These are phyloP conservation scores for Protosalanx chinensis DNA, from an alignment of 2,797 vertebrate genomes.

Conservation along the genomic window DNA sequence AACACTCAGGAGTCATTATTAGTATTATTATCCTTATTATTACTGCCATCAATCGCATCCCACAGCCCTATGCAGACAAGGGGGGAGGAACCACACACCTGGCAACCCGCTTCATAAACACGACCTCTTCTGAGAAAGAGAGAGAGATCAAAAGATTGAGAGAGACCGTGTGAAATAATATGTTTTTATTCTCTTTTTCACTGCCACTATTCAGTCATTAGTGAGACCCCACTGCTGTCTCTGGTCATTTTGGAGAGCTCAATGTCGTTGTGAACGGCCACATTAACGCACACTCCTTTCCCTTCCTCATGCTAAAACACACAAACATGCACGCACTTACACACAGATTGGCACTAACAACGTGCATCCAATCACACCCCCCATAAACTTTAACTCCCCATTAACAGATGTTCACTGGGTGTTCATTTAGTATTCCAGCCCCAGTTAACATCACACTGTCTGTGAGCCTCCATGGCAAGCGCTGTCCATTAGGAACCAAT, in stretches of 20 bases:
- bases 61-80: conserved; percentile 35
- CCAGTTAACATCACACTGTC: conserved; percentile 28
- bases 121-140: not conserved
- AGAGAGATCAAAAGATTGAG: not conserved
- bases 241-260: conserved; percentile 48
- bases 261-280: conserved; percentile 35
- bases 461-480: conserved; percentile 1
- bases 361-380: conserved; percentile 50
- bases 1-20: conserved; percentile 37
- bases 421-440: conserved; percentile 20
- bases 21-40: conserved; percentile 57
- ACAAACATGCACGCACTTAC: not conserved
- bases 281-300: conserved; percentile 47
- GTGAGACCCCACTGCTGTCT: conserved; percentile 44
- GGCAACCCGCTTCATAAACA: conserved; percentile 4
- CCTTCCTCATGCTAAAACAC: conserved; percentile 38
- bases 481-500: conserved; percentile 2
- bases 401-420: conserved; percentile 36
- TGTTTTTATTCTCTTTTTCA: conserved; percentile 15
- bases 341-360: conserved; percentile 7
- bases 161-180: not conserved
- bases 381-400: conserved; percentile 49
- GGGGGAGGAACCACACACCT: conserved; percentile 1
- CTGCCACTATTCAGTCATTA: conserved; percentile 43
- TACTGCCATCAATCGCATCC: conserved; percentile 49